These are phyloP conservation scores for Leptobrachium ailaonicum DNA, from an alignment of 2,113 vertebrate genomes.

Conservation along the genomic window DNA sequence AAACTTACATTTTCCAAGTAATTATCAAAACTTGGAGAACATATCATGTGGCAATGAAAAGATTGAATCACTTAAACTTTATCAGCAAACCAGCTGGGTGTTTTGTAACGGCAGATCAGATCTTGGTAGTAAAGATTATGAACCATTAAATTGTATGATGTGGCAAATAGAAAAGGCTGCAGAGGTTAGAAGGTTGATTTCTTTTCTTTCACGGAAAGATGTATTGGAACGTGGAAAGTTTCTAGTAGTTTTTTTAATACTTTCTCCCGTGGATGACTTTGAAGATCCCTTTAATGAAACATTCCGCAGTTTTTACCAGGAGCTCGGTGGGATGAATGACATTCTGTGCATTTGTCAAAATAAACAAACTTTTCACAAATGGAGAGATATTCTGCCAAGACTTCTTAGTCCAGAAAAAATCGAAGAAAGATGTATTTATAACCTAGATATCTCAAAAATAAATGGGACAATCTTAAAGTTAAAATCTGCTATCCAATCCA, in stretches of 20 bases:
- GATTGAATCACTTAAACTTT: conserved; percentile 68
- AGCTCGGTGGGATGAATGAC: conserved; percentile 70
- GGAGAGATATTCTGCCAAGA: conserved; percentile 66
- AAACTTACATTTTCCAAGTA: conserved; percentile 65
- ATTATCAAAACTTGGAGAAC: conserved; percentile 56
- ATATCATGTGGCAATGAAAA: conserved; percentile 66
- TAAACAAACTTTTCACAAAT: conserved; percentile 62
- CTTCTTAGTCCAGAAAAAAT: conserved; percentile 56
- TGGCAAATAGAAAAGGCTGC: conserved; percentile 74
- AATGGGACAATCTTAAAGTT: conserved; percentile 55
- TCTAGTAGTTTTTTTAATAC: conserved; percentile 77
- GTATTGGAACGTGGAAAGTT: conserved; percentile 71
- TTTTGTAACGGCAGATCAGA: conserved; percentile 78
- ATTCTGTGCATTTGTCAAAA: conserved; percentile 76
- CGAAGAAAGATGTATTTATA: conserved; percentile 67
- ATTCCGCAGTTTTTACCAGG: conserved; percentile 75
- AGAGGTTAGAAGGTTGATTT: conserved; percentile 71
- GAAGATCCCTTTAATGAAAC: conserved; percentile 76
- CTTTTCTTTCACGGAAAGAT: conserved; percentile 76
- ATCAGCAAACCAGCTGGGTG: conserved; percentile 77
- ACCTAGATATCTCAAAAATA: conserved; percentile 69
- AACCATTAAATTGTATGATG: conserved; percentile 55
- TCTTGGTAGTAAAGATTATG: conserved; percentile 44
- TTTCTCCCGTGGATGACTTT: conserved; percentile 68
- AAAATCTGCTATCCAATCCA: conserved; percentile 68